A percentile compares a stretch with the other conserved stretches of the same genome.
phyloP scores from a whole-genome alignment of 2,113 vertebrate genomes.

The Thoracochromis brauschi region DNA sequence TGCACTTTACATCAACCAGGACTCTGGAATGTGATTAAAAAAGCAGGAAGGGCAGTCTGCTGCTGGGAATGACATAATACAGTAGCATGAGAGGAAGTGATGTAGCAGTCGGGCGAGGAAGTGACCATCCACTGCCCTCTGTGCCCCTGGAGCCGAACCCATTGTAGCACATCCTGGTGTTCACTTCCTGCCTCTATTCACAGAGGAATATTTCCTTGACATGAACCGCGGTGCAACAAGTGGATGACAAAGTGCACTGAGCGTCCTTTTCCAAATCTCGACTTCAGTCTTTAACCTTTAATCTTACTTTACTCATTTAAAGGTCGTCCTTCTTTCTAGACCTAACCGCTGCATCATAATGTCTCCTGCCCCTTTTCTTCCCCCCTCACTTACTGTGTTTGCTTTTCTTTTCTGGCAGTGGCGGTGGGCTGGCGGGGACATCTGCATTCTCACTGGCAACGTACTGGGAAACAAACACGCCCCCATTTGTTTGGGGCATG shows the following conservation, averaged over 20 bases:
- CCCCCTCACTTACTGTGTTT: constrained; percentile 85
- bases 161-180: constrained; percentile 65
- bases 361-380: neutral
- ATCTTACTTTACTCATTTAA: neutral
- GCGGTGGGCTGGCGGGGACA: constrained; percentile 83
- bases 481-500: constrained; percentile 78
- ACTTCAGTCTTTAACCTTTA: neutral
- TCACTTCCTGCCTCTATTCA: constrained; percentile 46
- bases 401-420: constrained; percentile 94
- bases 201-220: constrained; percentile 39
- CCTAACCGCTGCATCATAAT: neutral
- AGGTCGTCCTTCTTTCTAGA: neutral
- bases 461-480: constrained; percentile 74
- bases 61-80: constrained; percentile 46
- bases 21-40: neutral
- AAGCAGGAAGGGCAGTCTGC: constrained; percentile 4
- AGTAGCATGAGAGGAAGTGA: constrained; percentile 48
- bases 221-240: constrained; percentile 1
- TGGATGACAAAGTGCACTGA: neutral
- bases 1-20: neutral
- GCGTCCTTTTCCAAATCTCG: neutral
- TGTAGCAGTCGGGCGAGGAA: constrained; percentile 51
- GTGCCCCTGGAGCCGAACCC: constrained; percentile 18
- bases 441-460: constrained; percentile 64
- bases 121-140: constrained; percentile 48